Conservation (phyloP, 2,797 vertebrate species). For the Sebastes matsubarae region DNA sequence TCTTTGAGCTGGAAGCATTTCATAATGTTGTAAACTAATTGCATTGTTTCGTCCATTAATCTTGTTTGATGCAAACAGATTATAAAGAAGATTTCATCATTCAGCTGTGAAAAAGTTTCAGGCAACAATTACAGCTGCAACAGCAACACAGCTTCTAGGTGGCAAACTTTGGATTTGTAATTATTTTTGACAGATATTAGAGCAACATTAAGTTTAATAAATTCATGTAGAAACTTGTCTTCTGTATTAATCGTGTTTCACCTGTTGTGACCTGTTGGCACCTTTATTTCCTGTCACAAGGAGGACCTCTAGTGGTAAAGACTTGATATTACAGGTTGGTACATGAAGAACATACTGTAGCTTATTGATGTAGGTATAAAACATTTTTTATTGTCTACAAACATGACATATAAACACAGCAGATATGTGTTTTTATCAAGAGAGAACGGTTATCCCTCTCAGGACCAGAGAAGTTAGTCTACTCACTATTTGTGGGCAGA, state of each 20-base stretch:
- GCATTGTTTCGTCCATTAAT: background rate
- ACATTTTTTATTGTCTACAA: too few species aligned
- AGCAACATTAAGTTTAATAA: background rate
- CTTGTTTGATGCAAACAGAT: background rate
- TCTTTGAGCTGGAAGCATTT: background rate
- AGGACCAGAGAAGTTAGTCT: background rate
- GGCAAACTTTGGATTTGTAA: background rate
- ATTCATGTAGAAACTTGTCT: background rate
- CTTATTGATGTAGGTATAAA: too few species aligned
- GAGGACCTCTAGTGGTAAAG: conserved; percentile 47
- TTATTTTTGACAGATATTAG: background rate
- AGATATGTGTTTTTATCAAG: too few species aligned
- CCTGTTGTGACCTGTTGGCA: background rate
- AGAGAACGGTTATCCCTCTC: too few species aligned
- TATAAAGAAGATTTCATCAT: background rate
- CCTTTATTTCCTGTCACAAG: background rate
- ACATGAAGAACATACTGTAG: background rate
- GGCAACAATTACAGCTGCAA: background rate
- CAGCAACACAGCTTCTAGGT: background rate
- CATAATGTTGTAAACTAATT: background rate
- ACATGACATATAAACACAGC: too few species aligned
- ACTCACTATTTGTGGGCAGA: background rate
- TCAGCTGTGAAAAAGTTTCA: background rate
- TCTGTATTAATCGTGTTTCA: background rate
- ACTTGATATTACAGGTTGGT: conserved; percentile 21